phyloP scores from a whole-genome alignment of 2,888 invertebrate genomes.

The Reticulitermes lucifugus region DNA sequence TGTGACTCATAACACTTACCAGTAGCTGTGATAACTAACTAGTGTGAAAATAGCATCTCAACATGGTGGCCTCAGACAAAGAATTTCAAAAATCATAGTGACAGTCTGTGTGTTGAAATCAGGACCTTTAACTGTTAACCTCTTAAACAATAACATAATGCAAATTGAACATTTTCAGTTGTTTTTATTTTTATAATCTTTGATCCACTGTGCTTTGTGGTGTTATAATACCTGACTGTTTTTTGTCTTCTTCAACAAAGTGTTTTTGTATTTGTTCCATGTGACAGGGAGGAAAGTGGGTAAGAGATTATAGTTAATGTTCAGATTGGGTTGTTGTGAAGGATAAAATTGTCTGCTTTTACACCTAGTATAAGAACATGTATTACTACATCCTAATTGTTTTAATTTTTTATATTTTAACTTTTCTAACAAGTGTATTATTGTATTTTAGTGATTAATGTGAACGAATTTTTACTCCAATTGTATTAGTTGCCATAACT shows the following conservation, averaged over 20 bases:
- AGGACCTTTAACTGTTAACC: background rate
- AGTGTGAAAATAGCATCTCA: too few species aligned
- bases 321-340: background rate
- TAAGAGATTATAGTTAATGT: background rate
- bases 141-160: background rate
- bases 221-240: background rate
- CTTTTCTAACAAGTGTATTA: background rate
- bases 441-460: constrained; percentile 1
- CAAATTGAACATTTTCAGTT: background rate
- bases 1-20: too few species aligned
- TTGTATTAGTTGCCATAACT: background rate
- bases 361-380: background rate
- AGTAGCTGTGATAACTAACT: too few species aligned
- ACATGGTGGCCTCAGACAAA: too few species aligned
- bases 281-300: background rate
- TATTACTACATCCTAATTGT: constrained; percentile 1
- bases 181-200: background rate
- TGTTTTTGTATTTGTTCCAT: background rate
- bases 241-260: background rate
- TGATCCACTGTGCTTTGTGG: background rate
- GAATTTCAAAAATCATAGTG: too few species aligned
- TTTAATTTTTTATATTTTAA: background rate
- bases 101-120: background rate
- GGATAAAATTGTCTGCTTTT: background rate
- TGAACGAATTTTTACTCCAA: background rate